Conservation (phyloP, 2,888 invertebrate genomes). For the Synanthedon vespiformis region DNA sequence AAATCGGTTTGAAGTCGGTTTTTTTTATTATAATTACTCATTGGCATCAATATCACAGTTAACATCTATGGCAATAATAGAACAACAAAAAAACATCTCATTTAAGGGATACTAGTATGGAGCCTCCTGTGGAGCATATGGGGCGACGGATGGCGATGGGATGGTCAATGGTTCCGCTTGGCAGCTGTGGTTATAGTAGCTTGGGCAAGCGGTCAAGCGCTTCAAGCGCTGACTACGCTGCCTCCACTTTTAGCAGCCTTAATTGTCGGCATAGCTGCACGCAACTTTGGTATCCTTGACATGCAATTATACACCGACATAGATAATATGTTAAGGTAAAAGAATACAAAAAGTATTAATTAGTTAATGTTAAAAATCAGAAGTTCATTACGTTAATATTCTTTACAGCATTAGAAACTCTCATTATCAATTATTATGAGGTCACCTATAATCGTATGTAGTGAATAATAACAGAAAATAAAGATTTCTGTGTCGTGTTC, state of each 20-base stretch:
- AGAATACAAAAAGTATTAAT: neutral
- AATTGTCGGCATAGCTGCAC: constrained; percentile 44
- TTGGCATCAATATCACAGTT: too few species aligned
- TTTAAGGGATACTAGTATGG: constrained; percentile 40
- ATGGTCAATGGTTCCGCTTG: constrained; percentile 43
- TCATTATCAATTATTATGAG: too few species aligned
- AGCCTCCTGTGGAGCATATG: constrained; percentile 39
- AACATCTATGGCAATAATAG: too few species aligned
- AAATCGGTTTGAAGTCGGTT: too few species aligned
- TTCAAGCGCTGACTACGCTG: constrained; percentile 35
- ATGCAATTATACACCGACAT: constrained; percentile 43
- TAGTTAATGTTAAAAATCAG: too few species aligned
- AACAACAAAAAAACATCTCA: too few species aligned
- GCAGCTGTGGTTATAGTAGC: constrained; percentile 31
- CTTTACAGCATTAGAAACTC: too few species aligned
- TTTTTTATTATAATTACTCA: too few species aligned
- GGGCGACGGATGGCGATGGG: constrained; percentile 43
- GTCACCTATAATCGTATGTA: too few species aligned
- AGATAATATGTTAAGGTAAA: constrained; percentile 48
- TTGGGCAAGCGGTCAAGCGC: constrained; percentile 38
- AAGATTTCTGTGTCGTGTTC: too few species aligned
- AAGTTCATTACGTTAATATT: too few species aligned
- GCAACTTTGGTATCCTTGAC: constrained; percentile 42
- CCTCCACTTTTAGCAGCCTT: constrained; percentile 50
- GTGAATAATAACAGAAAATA: too few species aligned